A percentile compares a stretch with the other conserved stretches of the same genome.
Conservation (phyloP, 2,113 vertebrate genomes). For the Phylloscopus whistleri region DNA sequence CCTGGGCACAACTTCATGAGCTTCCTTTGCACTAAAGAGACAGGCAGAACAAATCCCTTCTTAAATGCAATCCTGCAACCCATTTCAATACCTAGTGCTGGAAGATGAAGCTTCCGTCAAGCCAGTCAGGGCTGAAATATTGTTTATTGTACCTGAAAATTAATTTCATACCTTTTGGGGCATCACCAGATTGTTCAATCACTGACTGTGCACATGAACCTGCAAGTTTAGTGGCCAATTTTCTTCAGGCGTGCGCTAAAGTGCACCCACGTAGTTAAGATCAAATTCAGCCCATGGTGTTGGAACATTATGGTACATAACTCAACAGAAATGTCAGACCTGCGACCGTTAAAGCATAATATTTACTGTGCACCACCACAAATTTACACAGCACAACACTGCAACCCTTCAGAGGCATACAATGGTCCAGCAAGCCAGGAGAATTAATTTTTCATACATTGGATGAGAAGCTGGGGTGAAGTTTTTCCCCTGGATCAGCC, state of each 20-base stretch:
- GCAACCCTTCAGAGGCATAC: neutral
- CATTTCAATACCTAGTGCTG: conserved; percentile 11
- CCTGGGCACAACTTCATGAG: neutral
- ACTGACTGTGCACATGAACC: conserved; percentile 2
- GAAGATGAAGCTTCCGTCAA: conserved; percentile 34
- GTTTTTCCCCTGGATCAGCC: neutral
- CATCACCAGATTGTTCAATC: conserved; percentile 41
- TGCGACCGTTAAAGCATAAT: neutral
- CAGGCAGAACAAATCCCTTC: conserved; percentile 37
- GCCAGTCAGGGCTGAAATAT: conserved; percentile 46
- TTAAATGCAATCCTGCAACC: conserved; percentile 22
- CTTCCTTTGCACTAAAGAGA: neutral
- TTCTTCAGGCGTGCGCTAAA: neutral
- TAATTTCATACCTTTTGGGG: conserved; percentile 56
- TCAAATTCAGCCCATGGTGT: neutral
- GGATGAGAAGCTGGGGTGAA: neutral
- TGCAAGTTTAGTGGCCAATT: conserved; percentile 32
- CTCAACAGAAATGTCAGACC: conserved; percentile 38
- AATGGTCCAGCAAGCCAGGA: neutral
- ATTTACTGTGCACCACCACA: conserved; percentile 31
- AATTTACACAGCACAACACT: neutral
- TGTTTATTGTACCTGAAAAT: conserved; percentile 66
- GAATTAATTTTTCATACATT: neutral
- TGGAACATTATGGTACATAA: conserved; percentile 27
- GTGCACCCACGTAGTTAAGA: conserved; percentile 17